These are phyloP conservation scores for Heloderma charlesbogerti DNA, from an alignment of 2,113 vertebrate genomes.

Conservation along the genomic window DNA sequence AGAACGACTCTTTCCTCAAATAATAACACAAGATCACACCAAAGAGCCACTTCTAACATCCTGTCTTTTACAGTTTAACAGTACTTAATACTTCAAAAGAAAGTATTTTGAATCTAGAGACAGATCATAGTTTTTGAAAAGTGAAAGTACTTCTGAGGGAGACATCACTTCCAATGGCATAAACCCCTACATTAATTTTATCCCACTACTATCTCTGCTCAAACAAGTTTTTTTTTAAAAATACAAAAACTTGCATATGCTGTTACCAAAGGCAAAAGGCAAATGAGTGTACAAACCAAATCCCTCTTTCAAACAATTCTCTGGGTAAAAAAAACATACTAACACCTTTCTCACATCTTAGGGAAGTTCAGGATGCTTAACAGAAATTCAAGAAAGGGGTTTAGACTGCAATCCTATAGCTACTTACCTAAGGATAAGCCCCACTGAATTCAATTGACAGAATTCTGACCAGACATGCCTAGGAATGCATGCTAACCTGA, in stretches of 20 bases:
- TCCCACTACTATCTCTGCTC: not conserved
- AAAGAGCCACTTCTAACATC: too few species aligned
- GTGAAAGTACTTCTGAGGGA: not conserved
- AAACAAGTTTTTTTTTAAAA: not conserved
- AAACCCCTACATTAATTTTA: not conserved
- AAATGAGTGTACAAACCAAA: not conserved
- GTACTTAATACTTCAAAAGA: not conserved
- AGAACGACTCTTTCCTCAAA: not conserved
- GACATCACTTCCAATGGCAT: not conserved
- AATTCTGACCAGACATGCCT: not conserved
- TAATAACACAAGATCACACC: not conserved
- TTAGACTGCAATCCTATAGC: not conserved
- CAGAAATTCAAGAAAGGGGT: not conserved
- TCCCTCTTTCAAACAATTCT: not conserved
- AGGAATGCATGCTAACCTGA: not conserved
- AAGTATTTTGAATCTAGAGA: not conserved
- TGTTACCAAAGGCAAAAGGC: not conserved
- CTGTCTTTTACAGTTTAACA: not conserved
- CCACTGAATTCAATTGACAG: not conserved
- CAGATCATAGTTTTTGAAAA: not conserved
- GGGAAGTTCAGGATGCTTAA: not conserved
- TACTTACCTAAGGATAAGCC: not conserved
- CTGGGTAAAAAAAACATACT: not conserved
- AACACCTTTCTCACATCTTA: not conserved
- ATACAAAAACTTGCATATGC: not conserved